phyloP scores from a whole-genome alignment of 2,113 vertebrate genomes.

The Mola mola region DNA sequence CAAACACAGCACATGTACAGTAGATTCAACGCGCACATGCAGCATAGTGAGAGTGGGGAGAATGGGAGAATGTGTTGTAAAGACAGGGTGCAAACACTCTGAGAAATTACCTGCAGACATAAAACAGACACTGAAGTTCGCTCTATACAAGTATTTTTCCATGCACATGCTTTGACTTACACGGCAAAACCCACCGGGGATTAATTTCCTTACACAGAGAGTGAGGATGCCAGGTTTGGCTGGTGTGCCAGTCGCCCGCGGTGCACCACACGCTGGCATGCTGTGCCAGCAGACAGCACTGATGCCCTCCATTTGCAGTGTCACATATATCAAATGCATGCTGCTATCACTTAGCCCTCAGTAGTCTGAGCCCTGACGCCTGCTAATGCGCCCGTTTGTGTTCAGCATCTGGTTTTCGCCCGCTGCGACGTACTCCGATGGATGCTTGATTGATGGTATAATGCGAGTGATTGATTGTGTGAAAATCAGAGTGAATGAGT shows the following conservation, averaged over 20 bases:
- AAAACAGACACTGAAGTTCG: neutral
- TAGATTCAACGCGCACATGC: slow-evolving; percentile 30
- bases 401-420: slow-evolving; percentile 57
- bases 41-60: neutral
- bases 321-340: slow-evolving; percentile 97
- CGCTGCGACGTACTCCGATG: slow-evolving; percentile 25
- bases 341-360: slow-evolving; percentile 83
- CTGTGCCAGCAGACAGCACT: slow-evolving; percentile 95
- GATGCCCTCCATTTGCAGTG: slow-evolving; percentile 97
- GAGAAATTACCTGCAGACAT: neutral
- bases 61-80: neutral
- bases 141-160: slow-evolving; percentile 14
- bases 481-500: slow-evolving; percentile 59
- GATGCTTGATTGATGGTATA: slow-evolving; percentile 58
- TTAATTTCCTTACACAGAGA: slow-evolving; percentile 92
- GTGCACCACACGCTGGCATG: slow-evolving; percentile 95
- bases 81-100: neutral
- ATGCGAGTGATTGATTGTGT: slow-evolving; percentile 65
- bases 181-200: slow-evolving; percentile 86
- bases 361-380: slow-evolving; percentile 52
- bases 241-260: slow-evolving; percentile 92
- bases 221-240: slow-evolving; percentile 88
- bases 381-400: slow-evolving; percentile 35
- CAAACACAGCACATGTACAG: slow-evolving; percentile 30
- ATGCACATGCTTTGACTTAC: slow-evolving; percentile 43